phyloP scores from a whole-genome alignment of 2,113 vertebrate species.

The Phoenicopterus ruber region DNA sequence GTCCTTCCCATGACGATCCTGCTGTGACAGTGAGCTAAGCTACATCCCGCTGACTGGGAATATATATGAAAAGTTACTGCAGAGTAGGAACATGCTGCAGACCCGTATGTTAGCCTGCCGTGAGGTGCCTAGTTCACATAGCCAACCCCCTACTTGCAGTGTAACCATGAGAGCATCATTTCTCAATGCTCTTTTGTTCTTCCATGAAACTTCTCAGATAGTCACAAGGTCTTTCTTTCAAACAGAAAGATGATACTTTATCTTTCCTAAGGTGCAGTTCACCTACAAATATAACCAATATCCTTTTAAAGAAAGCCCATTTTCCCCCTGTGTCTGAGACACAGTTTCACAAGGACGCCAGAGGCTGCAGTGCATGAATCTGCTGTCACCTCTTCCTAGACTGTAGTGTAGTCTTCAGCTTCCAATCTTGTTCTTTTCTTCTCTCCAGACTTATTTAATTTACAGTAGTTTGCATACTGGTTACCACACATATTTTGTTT shows the following conservation, averaged over 20 bases:
- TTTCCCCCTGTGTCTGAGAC: not conserved
- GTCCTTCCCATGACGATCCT: not conserved
- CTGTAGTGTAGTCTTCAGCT: not conserved
- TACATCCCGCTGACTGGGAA: not conserved
- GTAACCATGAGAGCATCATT: not conserved
- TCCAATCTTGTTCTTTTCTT: not conserved
- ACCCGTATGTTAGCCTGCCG: rapidly evolving
- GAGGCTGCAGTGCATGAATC: not conserved
- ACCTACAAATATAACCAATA: not conserved
- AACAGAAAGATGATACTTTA: not conserved
- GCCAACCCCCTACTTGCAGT: not conserved
- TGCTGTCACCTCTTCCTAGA: not conserved
- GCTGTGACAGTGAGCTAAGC: not conserved
- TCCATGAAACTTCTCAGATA: not conserved
- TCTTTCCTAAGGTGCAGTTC: not conserved
- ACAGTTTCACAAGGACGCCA: not conserved
- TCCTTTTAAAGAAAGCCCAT: not conserved
- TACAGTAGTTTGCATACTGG: slow-evolving; percentile 29
- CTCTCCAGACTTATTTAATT: slow-evolving; percentile 35
- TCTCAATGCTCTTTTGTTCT: not conserved
- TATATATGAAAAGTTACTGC: not conserved
- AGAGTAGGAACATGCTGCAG: not conserved
- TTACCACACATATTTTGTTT: slow-evolving; percentile 46
- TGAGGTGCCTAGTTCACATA: not conserved
- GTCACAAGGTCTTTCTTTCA: not conserved